Evolutionary conservation across 37 sponge, comb jelly and placozoan genomes (phyloP), one percentile per base, ranked within the genome.

Genomic region (Aplysina aerophoba): DNA sequence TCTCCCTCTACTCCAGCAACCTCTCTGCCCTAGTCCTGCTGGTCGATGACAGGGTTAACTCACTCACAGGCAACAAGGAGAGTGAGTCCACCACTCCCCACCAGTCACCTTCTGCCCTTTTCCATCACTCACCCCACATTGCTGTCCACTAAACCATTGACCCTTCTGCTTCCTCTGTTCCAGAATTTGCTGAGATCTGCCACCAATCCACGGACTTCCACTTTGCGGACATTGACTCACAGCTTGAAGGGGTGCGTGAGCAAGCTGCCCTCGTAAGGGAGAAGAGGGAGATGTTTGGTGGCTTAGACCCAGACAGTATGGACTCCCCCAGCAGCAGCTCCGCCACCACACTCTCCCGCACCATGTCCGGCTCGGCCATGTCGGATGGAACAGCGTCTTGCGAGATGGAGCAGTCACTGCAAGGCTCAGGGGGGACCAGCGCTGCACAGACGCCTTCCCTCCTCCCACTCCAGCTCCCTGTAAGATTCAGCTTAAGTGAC

Each of bases 201-300:
- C 79, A 81, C 4, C 84, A 71, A 31, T 88, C 89, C 13, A 96
- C 93, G 0, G 99, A 98, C 83, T 96, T 98, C 77, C 99, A 98
- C 84, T 98, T 98, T 80, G 93, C 88, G 0, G 81, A 86, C 25
- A 85, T 94, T 39, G 88, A 90, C 60, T 59, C n/a, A 4, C 99
- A 98, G 73, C 79, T 96, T 21, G 55, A 55, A 2, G 40, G 39
- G 20, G 83, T 98, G 30, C 78, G 58, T 28, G 88, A 85, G 33
- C 77, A 44, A 41, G 83, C 89, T 24, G 69, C 65, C 17, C 72
- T 56, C 73, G 81, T 17, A n/a, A 56, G 44, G 34, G 63, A 58
- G 82, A 25, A 58, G 33, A 59, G 63, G 13, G 61, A 81, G 61
- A 61, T 30, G 82, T 61, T 59, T 34, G 53, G 53, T 14, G 53